Base-by-base conservation (phyloP, 1,140 invertebrate genomes). In the Oncopeltus fasciatus region DNA sequence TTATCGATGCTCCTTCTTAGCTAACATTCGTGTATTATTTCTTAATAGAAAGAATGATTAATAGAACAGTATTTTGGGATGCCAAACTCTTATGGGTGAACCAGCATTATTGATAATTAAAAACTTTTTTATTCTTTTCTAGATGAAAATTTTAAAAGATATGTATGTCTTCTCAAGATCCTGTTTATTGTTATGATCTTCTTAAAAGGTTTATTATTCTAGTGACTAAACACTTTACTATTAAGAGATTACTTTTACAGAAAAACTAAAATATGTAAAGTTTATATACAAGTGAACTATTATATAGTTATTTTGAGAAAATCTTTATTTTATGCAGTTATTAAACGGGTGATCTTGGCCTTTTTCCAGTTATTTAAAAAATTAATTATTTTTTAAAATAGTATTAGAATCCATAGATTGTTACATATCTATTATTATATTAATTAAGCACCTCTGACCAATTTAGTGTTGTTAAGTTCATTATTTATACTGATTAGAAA, bases 401-500 rank as follows among this genome's bases (percentile, higher is more conserved):
- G 47, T 20, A 21, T 61, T 61, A 51, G 26, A 51, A 28, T 51
- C 47, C 21, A 49, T 61, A 61, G 46, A 61, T 49, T 61, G 60
- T 61, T 61, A 61, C 60, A 61, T 61, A 61, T 61, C 60, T 61
- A 61, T 49, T 51, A 47, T 33, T 53, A 31, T 60, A 18, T 20
- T 49, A n/a, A n/a, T 11, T 49, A 49, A 49, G 47, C 4, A 49
- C 47, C 21, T 21, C 9, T 49, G 47, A 49, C 47, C 47, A 49
- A 49, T 20, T 49, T 49, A 49, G 47, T 49, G 11, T 49, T 49
- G 24, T 20, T 11, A 11, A 49, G 11, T 20, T 49, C 21, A 16
- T 49, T 11, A 21, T 18, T 49, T 49, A 9, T 49, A 49, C 47
- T 49, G 21, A 49, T 49, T 49, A 21, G 18, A 49, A 5, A 38